Evolutionary conservation across 1,140 invertebrate genomes (phyloP).

Genomic region (Nasonia giraulti): DNA sequence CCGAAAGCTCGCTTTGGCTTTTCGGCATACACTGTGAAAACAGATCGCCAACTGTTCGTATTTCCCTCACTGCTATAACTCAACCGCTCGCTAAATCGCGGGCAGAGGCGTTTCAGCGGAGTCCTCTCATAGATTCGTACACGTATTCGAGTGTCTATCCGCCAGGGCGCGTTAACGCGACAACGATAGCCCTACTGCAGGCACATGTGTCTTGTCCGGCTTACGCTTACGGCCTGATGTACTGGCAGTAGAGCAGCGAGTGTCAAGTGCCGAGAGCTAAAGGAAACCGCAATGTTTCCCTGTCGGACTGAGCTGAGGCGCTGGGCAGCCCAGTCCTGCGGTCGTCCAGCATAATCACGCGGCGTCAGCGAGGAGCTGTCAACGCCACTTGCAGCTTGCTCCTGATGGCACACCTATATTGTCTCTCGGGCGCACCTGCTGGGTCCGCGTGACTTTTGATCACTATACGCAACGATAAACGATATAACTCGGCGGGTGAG

Average conservation of each 20-base stretch:
- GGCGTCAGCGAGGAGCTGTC: slow-evolving; percentile 11
- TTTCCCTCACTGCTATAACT: neutral
- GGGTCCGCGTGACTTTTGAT: too few species aligned
- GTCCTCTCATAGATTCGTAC: too few species aligned
- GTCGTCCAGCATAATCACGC: slow-evolving; percentile 24
- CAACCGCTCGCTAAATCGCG: neutral
- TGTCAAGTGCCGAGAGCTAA: slow-evolving; percentile 10
- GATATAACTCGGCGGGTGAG: neutral
- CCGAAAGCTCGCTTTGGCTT: too few species aligned
- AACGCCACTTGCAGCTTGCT: neutral
- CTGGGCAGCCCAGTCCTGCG: neutral
- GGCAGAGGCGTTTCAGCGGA: neutral
- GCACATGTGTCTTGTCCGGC: neutral
- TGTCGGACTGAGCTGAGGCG: slow-evolving; percentile 19
- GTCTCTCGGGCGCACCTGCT: neutral
- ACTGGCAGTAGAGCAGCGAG: neutral
- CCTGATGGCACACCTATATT: neutral
- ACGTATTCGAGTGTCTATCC: neutral
- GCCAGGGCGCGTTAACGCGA: neutral
- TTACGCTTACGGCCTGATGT: neutral
- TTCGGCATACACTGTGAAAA: too few species aligned
- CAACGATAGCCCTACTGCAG: neutral
- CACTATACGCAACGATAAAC: too few species aligned
- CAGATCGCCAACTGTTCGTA: too few species aligned
- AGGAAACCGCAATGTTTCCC: slow-evolving; percentile 40